Evolutionary conservation across 2,797 vertebrate genomes (phyloP).

Genomic region (Numenius phaeopus): DNA sequence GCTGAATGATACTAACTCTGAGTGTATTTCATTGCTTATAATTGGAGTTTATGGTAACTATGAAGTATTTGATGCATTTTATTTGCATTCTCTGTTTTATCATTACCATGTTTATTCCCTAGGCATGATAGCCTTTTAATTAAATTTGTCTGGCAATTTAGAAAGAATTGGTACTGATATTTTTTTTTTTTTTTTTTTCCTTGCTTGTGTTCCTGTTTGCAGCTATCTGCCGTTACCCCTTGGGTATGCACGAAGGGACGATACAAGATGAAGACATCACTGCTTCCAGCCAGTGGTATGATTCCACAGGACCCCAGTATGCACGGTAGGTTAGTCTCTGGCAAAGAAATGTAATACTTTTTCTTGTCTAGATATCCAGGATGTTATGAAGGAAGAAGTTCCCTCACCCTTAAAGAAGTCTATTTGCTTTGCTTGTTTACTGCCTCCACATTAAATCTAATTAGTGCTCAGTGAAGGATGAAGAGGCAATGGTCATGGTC

Average conservation of each 20-base stretch:
- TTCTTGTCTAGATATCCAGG: fast-evolving
- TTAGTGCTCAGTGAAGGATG: not conserved
- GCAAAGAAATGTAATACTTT: not conserved
- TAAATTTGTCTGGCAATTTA: not conserved
- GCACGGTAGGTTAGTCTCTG: slow-evolving; percentile 81
- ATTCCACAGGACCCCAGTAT: slow-evolving; percentile 89
- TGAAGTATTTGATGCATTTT: not conserved
- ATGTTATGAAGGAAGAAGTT: not conserved
- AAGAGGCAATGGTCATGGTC: not conserved
- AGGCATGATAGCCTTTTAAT: not conserved
- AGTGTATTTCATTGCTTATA: not conserved
- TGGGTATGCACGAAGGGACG: slow-evolving; percentile 92
- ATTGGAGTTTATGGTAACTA: not conserved
- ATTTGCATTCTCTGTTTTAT: not conserved
- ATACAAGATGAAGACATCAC: slow-evolving; percentile 90
- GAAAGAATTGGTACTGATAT: not conserved
- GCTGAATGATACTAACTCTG: not conserved
- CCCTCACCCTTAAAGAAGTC: not conserved
- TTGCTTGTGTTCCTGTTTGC: not conserved
- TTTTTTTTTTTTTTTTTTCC: not conserved
- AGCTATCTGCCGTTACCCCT: slow-evolving; percentile 90
- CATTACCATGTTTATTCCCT: not conserved
- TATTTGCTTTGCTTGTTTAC: not conserved
- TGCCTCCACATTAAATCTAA: not conserved
- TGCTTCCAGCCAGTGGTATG: slow-evolving; percentile 92